Percentiles rank a stretch among this genome's conserved stretches.
phyloP scores from a whole-genome alignment of 2,797 vertebrate species.

The Enteromius treurensis region DNA sequence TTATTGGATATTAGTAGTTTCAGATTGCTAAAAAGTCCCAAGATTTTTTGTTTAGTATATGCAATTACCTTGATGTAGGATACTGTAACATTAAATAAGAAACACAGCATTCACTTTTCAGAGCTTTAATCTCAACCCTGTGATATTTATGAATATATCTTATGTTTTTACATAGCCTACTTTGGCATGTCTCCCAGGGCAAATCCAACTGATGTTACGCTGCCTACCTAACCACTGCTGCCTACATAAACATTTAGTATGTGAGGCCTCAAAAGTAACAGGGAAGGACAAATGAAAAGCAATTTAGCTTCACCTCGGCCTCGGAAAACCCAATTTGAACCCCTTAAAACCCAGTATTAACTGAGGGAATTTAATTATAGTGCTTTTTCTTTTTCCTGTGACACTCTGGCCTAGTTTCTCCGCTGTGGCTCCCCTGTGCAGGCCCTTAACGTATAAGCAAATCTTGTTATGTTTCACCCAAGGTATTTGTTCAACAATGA shows the following conservation, averaged over 20 bases:
- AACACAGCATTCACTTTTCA: not conserved
- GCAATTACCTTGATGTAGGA: not conserved
- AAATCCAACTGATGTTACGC: conserved; percentile 34
- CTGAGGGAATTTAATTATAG: conserved; percentile 68
- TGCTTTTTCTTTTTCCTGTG: conserved; percentile 54
- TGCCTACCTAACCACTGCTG: conserved; percentile 32
- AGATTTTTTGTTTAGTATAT: not conserved
- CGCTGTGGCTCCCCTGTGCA: conserved; percentile 55
- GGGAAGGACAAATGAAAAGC: conserved; percentile 61
- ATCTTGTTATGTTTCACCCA: conserved; percentile 66
- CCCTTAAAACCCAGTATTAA: conserved; percentile 65
- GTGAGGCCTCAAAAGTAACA: conserved; percentile 39
- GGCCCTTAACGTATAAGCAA: conserved; percentile 63
- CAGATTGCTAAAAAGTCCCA: not conserved
- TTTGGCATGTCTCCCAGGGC: conserved; percentile 38
- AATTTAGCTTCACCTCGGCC: conserved; percentile 60
- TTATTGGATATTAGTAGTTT: not conserved
- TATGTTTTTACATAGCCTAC: conserved; percentile 29
- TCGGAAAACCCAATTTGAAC: conserved; percentile 63
- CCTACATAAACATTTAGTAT: conserved; percentile 35
- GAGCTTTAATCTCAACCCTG: conserved; percentile 12
- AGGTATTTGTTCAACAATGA: conserved; percentile 71
- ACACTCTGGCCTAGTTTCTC: conserved; percentile 63
- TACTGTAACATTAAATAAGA: conserved; percentile 26
- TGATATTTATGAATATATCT: conserved; percentile 29